Percentiles rank a stretch among this genome's conserved stretches.
Evolutionary conservation across 2,888 invertebrate species (phyloP).

Genomic region (Troglohyphantes excavatus): DNA sequence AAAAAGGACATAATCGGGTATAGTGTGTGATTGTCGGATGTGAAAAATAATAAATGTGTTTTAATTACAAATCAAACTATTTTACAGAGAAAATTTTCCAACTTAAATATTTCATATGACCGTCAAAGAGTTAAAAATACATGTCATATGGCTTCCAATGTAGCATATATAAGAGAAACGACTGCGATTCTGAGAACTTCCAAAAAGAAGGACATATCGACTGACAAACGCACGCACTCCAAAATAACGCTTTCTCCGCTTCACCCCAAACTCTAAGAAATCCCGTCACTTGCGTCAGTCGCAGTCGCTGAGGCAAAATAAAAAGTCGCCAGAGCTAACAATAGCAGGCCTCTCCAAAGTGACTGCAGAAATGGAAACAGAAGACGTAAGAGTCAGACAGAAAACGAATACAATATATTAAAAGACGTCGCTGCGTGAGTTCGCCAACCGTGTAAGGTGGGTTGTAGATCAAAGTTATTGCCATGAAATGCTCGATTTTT

Average conservation of each 20-base stretch:
- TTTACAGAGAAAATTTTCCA: too few relatives aligned
- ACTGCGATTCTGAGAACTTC: neutral
- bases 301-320: conserved; percentile 44
- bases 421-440: conserved; percentile 40
- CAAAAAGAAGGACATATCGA: conserved; percentile 48
- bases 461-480: conserved; percentile 68
- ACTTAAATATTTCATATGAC: too few relatives aligned
- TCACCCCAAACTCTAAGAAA: conserved; percentile 49
- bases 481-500: conserved; percentile 60
- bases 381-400: neutral
- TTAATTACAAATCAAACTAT: too few relatives aligned
- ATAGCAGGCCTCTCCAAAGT: conserved; percentile 43
- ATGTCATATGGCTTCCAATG: too few relatives aligned
- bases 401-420: conserved; percentile 60
- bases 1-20: too few relatives aligned
- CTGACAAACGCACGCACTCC: conserved; percentile 54
- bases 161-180: too few relatives aligned
- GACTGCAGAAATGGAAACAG: conserved; percentile 17
- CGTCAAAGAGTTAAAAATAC: too few relatives aligned
- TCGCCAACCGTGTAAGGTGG: conserved; percentile 36
- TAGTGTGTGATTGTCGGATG: too few relatives aligned
- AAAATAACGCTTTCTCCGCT: conserved; percentile 39
- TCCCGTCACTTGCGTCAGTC: conserved; percentile 42
- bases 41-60: too few relatives aligned
- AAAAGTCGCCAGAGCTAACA: conserved; percentile 28